Evolutionary conservation across 2,888 invertebrate species (phyloP).

Genomic region (Drosophila mimica): DNA sequence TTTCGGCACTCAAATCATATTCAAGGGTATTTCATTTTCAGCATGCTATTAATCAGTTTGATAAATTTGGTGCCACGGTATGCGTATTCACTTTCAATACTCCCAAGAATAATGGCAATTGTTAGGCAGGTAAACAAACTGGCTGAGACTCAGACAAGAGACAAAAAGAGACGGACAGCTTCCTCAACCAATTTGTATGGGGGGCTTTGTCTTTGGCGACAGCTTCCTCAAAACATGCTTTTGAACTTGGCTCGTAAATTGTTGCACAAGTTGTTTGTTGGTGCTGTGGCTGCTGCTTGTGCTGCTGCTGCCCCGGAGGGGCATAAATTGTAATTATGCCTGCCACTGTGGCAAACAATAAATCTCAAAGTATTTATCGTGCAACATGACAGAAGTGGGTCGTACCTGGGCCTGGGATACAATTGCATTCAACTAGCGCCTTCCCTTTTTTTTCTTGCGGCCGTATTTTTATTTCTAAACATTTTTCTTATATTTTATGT

Average conservation of each 20-base stretch:
- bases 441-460: constrained; percentile 13
- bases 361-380: constrained; percentile 77
- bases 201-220: constrained; percentile 71
- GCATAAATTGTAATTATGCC: constrained; percentile 79
- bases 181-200: constrained; percentile 72
- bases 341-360: constrained; percentile 77
- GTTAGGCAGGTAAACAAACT: constrained; percentile 64
- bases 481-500: not conserved
- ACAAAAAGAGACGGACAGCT: constrained; percentile 56
- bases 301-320: constrained; percentile 52
- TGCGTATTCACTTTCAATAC: constrained; percentile 62
- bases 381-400: constrained; percentile 80
- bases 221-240: constrained; percentile 76
- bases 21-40: constrained; percentile 32
- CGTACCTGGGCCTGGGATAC: constrained; percentile 54
- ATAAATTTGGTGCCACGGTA: constrained; percentile 12
- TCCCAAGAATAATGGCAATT: constrained; percentile 74
- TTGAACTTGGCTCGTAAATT: constrained; percentile 67
- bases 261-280: constrained; percentile 48
- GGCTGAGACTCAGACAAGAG: constrained; percentile 20
- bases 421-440: constrained; percentile 45
- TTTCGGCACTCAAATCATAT: not conserved
- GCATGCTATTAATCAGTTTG: not conserved
- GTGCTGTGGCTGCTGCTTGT: not conserved
- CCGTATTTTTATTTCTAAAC: not conserved